These are phyloP conservation scores for Lamprotornis superbus DNA, from an alignment of 2,113 vertebrate species.

Conservation along the genomic window DNA sequence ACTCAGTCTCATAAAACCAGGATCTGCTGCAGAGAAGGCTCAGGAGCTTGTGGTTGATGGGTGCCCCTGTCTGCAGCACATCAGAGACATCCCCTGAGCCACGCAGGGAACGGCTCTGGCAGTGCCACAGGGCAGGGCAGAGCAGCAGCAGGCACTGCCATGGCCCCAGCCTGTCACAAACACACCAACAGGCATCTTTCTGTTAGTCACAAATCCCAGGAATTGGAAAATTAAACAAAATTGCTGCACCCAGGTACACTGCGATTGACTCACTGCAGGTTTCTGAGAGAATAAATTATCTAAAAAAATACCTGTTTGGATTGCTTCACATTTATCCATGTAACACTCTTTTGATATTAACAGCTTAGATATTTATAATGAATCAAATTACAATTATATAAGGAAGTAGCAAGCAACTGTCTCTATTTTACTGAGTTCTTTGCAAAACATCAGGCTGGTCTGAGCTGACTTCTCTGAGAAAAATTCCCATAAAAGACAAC, in stretches of 20 bases:
- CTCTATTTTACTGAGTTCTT: background rate
- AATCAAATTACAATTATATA: conserved; percentile 33
- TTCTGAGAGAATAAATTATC: background rate
- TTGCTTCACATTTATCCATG: background rate
- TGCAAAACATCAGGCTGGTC: conserved; percentile 7
- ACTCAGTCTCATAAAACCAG: background rate
- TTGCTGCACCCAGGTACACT: background rate
- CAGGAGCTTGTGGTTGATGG: background rate
- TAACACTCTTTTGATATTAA: conserved; percentile 1
- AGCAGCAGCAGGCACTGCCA: accelerated
- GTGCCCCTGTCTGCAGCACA: background rate
- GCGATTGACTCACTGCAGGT: background rate
- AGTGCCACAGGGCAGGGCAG: background rate
- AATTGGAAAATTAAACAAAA: background rate
- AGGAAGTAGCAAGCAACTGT: conserved; percentile 15
- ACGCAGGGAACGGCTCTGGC: background rate
- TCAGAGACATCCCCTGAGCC: background rate
- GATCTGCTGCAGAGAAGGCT: background rate
- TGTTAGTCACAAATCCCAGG: background rate
- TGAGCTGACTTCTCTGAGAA: background rate
- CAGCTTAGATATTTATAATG: conserved; percentile 24
- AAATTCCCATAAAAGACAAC: background rate
- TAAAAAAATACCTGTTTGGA: background rate
- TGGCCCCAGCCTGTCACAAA: accelerated
- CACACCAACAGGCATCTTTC: background rate